Percentiles rank a stretch among this genome's conserved stretches.
Conservation (phyloP, 1,140 invertebrate genomes). For the Agrilus planipennis region DNA sequence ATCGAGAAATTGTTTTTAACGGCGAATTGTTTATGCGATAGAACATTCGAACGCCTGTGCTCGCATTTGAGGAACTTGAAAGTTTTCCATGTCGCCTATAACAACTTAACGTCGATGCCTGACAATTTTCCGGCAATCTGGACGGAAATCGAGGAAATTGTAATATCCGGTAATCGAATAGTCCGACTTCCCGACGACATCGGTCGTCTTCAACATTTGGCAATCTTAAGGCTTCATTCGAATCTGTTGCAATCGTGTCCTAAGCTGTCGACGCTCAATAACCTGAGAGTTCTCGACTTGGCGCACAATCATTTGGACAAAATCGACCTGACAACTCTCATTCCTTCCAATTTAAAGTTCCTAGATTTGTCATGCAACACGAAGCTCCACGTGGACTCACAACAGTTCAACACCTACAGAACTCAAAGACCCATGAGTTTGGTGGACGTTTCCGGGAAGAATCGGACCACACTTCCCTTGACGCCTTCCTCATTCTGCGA, state of each 20-base stretch:
- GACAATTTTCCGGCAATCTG: slow-evolving; percentile 63
- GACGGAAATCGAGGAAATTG: slow-evolving; percentile 67
- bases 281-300: slow-evolving; percentile 68
- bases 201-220: slow-evolving; percentile 54
- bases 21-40: slow-evolving; percentile 64
- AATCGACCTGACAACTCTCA: slow-evolving; percentile 59
- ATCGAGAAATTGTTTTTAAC: slow-evolving; percentile 65
- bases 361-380: slow-evolving; percentile 74
- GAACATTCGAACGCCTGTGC: slow-evolving; percentile 45
- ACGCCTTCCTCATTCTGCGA: slow-evolving; percentile 47
- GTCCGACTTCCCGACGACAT: slow-evolving; percentile 65
- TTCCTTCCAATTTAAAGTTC: slow-evolving; percentile 71
- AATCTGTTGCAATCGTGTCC: slow-evolving; percentile 65
- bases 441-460: slow-evolving; percentile 70
- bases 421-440: slow-evolving; percentile 66
- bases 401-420: slow-evolving; percentile 65
- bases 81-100: slow-evolving; percentile 66
- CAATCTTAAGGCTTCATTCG: slow-evolving; percentile 67
- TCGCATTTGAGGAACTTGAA: slow-evolving; percentile 48
- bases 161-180: slow-evolving; percentile 71
- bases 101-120: slow-evolving; percentile 58
- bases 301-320: slow-evolving; percentile 73
- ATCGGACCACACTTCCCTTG: slow-evolving; percentile 50
- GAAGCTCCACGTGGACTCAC: slow-evolving; percentile 65
- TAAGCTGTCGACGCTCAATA: slow-evolving; percentile 56